Base-by-base conservation (phyloP, 2,888 invertebrate genomes). In the Troides aeacus region DNA sequence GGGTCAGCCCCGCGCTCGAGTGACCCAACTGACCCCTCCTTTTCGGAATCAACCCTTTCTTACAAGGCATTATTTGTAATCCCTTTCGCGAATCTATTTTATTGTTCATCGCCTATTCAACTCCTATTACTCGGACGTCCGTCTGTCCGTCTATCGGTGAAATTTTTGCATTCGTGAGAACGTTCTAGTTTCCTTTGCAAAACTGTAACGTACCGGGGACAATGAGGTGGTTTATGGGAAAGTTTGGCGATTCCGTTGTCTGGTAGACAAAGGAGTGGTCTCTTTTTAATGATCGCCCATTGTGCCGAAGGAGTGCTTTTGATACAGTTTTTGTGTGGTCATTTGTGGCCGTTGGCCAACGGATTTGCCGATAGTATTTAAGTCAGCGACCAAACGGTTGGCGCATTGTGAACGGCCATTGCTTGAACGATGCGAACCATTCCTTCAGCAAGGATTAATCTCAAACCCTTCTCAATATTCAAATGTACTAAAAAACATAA, bases 71-170 rank as follows among this genome's bases (percentile, higher is more conserved):
- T 93, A 93, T 93, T 93, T 92, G 93, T 91, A 91, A 90, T 90
- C 90, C 93, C 92, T 93, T 91, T 89, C 85, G 93, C 93, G 93
- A 93, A 93, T 93, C 93, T 93, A 93, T 93, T 93, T 80, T 76
- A 86, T 91, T 91, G 89, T 92, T 79, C 81, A 76, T 79, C 79
- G 74, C 79, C 87, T 80, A 86, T 89, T 89, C 85, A 82, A 75
- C 81, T 79, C 79, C 79, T 78, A 81, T 79, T 77, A 77, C 79
- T 85, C 79, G 86, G 84, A 84, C 85, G 84, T 84, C 30, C 30
- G 30, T 30, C 30, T 30, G 30, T 30, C 83, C 83, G 87, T 86
- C 85, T 88, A 88, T 88, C 79, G 82, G 85, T 85, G 84, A 88
- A 90, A 91, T 86, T 90, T 90, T 91, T 89, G 92, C 91, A 86